Evolutionary conservation across 2,888 invertebrate genomes (phyloP).

Genomic region (Zhuqinia jingwanae): DNA sequence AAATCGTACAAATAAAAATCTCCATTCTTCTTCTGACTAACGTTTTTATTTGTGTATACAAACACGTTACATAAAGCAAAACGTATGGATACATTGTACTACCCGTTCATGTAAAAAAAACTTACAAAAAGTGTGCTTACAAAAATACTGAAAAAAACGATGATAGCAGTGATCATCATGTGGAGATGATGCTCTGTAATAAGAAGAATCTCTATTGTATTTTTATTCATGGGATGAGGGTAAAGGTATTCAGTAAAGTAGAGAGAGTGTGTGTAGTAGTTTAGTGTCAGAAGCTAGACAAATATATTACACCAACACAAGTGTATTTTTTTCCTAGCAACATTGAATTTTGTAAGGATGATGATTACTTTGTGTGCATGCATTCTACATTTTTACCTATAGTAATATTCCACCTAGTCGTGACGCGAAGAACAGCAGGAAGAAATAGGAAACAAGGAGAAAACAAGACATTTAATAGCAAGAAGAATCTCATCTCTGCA

Average conservation of each 20-base stretch:
- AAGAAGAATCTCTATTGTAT: constrained; percentile 3
- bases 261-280: constrained; percentile 7
- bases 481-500: background rate
- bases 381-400: background rate
- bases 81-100: background rate
- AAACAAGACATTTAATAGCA: constrained; percentile 32
- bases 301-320: constrained; percentile 36
- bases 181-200: background rate
- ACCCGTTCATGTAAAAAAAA: background rate
- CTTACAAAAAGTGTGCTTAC: background rate
- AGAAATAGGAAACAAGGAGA: constrained; percentile 17
- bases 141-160: background rate
- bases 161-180: constrained; percentile 2
- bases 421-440: constrained; percentile 54
- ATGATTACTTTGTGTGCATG: constrained; percentile 13
- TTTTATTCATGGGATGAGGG: constrained; percentile 43
- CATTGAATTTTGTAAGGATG: constrained; percentile 26
- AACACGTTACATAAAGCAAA: background rate
- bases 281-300: constrained; percentile 38
- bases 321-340: constrained; percentile 9
- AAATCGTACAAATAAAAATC: constrained; percentile 3
- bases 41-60: background rate
- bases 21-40: background rate
- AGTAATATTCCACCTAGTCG: constrained; percentile 50
- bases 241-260: constrained; percentile 28